Conservation (phyloP, 2,888 invertebrate species). For the Drosophila rellima region DNA sequence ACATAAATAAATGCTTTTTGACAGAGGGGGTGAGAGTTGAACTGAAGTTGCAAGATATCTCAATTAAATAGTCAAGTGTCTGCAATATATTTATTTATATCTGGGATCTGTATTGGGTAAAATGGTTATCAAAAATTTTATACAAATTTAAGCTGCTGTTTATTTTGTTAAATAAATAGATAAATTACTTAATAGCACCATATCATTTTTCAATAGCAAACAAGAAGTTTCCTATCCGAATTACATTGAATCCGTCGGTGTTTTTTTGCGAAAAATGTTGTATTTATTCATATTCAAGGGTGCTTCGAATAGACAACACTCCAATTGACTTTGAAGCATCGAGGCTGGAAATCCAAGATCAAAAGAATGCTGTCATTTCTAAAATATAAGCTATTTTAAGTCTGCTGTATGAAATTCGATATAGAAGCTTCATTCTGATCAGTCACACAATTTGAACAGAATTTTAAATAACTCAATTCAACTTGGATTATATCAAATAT, state of each 20-base stretch:
- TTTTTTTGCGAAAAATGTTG: neutral
- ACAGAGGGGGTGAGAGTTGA: constrained; percentile 4
- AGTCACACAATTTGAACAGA: too few relatives aligned
- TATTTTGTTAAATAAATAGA: neutral
- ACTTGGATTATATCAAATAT: too few relatives aligned
- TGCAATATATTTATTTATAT: constrained; percentile 33
- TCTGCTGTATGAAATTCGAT: neutral
- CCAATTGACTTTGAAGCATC: neutral
- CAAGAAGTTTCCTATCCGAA: neutral
- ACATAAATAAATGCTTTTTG: constrained; percentile 28
- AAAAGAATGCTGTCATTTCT: neutral
- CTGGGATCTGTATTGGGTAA: neutral
- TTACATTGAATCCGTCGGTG: neutral
- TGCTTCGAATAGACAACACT: neutral
- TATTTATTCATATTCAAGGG: neutral
- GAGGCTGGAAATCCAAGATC: neutral
- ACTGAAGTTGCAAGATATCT: constrained; percentile 42
- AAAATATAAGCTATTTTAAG: neutral
- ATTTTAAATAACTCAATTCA: too few relatives aligned
- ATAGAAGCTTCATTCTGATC: neutral
- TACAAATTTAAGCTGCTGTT: neutral
- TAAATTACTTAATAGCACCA: neutral
- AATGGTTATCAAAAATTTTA: neutral
- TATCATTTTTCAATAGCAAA: neutral
- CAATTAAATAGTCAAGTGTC: constrained; percentile 75